A percentile compares a stretch with the other conserved stretches of the same genome.
phyloP scores from a whole-genome alignment of 2,888 invertebrate species.

The Pristionchus exspectatus region DNA sequence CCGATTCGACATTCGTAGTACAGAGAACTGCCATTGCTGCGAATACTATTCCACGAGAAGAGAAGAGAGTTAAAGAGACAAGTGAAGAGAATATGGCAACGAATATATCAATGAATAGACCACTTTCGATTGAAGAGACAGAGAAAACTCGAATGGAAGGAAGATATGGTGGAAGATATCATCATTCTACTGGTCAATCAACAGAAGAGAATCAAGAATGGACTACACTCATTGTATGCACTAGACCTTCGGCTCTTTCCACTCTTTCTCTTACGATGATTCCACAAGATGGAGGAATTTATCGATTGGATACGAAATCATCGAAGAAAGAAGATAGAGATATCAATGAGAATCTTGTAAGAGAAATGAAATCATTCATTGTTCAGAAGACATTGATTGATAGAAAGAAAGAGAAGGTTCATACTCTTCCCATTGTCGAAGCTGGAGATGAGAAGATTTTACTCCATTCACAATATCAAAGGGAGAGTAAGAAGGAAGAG shows the following conservation, averaged over 20 bases:
- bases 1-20: slow-evolving; percentile 60
- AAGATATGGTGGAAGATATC: slow-evolving; percentile 53
- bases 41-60: slow-evolving; percentile 56
- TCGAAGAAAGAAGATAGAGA: slow-evolving; percentile 46
- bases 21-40: slow-evolving; percentile 56
- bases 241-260: slow-evolving; percentile 25
- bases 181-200: slow-evolving; percentile 50
- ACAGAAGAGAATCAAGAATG: slow-evolving; percentile 45
- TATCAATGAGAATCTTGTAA: slow-evolving; percentile 59
- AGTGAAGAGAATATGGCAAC: slow-evolving; percentile 36
- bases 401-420: slow-evolving; percentile 49
- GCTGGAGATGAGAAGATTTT: slow-evolving; percentile 67
- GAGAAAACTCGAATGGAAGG: slow-evolving; percentile 24
- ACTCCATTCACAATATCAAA: slow-evolving; percentile 69
- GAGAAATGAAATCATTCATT: slow-evolving; percentile 56
- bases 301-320: slow-evolving; percentile 61
- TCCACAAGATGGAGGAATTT: slow-evolving; percentile 60
- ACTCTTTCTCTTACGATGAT: slow-evolving; percentile 51
- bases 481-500: slow-evolving; percentile 59
- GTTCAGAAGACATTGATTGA: slow-evolving; percentile 58
- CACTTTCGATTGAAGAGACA: background rate
- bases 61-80: slow-evolving; percentile 30
- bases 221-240: background rate
- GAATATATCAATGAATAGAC: slow-evolving; percentile 36
- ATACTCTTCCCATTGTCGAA: slow-evolving; percentile 58